Evolutionary conservation across 2,797 vertebrate genomes (phyloP), one percentile per base, ranked within the genome.

Genomic region (Scarus forsteni): DNA sequence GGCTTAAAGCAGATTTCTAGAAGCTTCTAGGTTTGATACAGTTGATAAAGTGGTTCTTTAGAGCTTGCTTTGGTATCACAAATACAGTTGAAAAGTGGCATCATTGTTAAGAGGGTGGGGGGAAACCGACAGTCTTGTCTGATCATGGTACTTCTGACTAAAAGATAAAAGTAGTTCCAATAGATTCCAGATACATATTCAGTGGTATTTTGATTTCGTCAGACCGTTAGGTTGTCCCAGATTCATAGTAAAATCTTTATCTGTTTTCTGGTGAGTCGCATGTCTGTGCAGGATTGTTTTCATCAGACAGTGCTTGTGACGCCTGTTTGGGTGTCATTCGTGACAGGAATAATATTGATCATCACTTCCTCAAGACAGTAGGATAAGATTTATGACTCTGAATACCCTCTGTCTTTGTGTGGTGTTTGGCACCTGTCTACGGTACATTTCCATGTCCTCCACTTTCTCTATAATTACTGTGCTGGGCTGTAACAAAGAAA

Each of bases 401-500:
- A 27, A 5, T 9, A 8, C 35, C 44, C 43, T 44, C 0, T 2
- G 43, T 11, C 6, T 34, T 14, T 36, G 40, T 10, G 34, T 14
- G n/a, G 35, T 7, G n/a, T 11, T 14, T 19, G 10, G 36, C 54
- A 10, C 10, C 4, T 1, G 7, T n/a, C 16, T 54, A 56, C 48
- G 6, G 62, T 51, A 70, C 34, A 40, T 77, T 81, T 68, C 71
- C 66, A 73, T 57, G 50, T 77, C 74, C 49, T 60, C 63, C 60
- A 62, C 48, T 56, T 78, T 77, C 63, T 61, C 56, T 62, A 34
- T 70, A 80, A 85, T 82, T 67, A 77, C 2, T 27, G 27, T 27
- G 10, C 8, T 2, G 14, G 12, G 61, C 36, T 64, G 18, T 46
- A 59, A 77, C 54, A 3, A 60, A 61, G 60, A 70, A 7, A 79